Conservation (phyloP, 1,140 invertebrate genomes). For the Drosophila fuyamai region DNA sequence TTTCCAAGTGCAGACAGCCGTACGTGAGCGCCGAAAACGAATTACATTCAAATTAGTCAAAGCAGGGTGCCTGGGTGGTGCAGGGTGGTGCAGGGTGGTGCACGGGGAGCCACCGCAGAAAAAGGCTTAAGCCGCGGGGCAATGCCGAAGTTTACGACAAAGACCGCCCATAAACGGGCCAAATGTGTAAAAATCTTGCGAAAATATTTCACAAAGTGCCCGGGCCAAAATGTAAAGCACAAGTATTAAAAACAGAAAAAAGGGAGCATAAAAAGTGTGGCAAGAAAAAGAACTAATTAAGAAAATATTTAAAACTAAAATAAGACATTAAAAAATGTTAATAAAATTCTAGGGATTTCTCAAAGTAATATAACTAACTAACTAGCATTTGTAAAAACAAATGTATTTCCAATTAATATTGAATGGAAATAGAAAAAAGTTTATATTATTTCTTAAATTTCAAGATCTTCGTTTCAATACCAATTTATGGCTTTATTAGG, state of each 20-base stretch:
- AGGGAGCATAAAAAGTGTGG: slow-evolving; percentile 1
- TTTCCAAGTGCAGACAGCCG: slow-evolving; percentile 51
- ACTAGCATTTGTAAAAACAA: no score
- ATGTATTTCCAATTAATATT: no score
- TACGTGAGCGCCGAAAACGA: slow-evolving; percentile 54
- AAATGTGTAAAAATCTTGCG: slow-evolving; percentile 52
- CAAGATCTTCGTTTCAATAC: neutral
- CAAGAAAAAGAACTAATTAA: neutral
- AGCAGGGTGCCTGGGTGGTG: slow-evolving; percentile 3
- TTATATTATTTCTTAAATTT: neutral
- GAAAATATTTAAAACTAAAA: no score
- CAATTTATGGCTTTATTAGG: neutral
- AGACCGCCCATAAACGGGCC: slow-evolving; percentile 32
- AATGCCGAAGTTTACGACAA: slow-evolving; percentile 51
- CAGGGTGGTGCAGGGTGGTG: neutral
- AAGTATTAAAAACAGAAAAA: slow-evolving; percentile 28
- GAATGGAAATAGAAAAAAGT: no score
- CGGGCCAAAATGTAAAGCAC: slow-evolving; percentile 34
- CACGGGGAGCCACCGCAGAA: neutral
- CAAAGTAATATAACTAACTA: no score
- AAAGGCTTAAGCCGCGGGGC: slow-evolving; percentile 21
- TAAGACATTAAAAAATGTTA: no score
- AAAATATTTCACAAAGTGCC: slow-evolving; percentile 6
- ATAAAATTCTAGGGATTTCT: no score
- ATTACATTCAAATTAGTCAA: slow-evolving; percentile 77